A percentile compares a stretch with the other conserved stretches of the same genome.
These are phyloP conservation scores for Rhopalosiphum maidis DNA, from an alignment of 1,140 invertebrate genomes.

Conservation along the genomic window DNA sequence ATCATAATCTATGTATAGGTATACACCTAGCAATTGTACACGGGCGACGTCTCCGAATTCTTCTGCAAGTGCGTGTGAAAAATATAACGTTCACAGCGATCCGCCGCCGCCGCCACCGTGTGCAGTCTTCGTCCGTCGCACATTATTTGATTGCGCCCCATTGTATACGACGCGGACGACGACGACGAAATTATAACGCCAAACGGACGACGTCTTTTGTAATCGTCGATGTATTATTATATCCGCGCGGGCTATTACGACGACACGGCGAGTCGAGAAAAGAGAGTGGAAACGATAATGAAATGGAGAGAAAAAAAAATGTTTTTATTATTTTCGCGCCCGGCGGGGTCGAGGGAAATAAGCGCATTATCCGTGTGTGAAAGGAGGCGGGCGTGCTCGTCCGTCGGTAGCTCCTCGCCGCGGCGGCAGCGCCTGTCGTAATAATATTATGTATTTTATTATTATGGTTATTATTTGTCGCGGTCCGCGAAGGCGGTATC, in stretches of 20 bases:
- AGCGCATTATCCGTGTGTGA: slow-evolving; percentile 9
- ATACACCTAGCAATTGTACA: background rate
- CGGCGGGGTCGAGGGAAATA: background rate
- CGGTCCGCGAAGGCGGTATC: background rate
- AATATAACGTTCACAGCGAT: background rate
- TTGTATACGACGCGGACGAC: background rate
- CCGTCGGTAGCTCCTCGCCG: background rate
- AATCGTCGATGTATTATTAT: background rate
- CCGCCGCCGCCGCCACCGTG: background rate
- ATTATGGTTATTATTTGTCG: background rate
- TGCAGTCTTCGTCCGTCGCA: background rate
- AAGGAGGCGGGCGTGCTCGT: background rate
- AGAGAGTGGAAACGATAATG: background rate
- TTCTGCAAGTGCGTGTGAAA: background rate
- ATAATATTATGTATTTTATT: background rate
- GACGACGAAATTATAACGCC: background rate
- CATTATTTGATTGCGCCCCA: background rate
- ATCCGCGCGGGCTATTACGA: background rate
- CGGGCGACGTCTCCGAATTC: background rate
- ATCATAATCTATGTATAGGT: background rate
- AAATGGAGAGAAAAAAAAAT: slow-evolving; percentile 6
- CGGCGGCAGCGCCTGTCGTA: background rate
- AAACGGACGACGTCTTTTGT: background rate
- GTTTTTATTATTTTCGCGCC: slow-evolving; percentile 3
- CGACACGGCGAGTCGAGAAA: background rate